Conservation (phyloP, 1,140 invertebrate species). For the Metopolophium dirhodum region DNA sequence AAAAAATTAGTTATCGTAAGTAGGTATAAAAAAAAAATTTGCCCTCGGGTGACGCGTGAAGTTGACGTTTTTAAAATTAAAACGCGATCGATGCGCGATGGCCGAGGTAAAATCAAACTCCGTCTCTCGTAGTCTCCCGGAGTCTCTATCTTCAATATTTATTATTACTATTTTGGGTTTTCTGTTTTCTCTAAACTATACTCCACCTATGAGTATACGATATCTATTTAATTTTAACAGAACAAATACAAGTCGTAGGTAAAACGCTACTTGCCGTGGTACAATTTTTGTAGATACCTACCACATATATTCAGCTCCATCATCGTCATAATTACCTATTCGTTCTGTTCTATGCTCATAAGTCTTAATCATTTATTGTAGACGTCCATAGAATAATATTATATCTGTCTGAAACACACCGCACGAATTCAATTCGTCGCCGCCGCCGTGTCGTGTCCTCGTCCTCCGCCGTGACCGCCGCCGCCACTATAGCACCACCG, state of each 20-base stretch:
- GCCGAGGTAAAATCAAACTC: background rate
- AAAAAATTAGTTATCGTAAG: background rate
- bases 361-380: background rate
- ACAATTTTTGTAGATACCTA: background rate
- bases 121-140: background rate
- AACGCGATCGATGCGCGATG: background rate
- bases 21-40: background rate
- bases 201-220: no score
- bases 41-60: no score
- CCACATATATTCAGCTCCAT: background rate
- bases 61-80: slow-evolving; percentile 19
- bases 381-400: slow-evolving; percentile 3
- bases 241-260: background rate
- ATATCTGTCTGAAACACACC: background rate
- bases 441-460: background rate
- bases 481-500: background rate
- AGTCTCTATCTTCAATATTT: background rate
- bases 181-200: background rate
- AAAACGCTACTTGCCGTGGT: background rate
- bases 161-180: background rate
- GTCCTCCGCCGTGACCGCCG: background rate
- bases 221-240: background rate
- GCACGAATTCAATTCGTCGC: slow-evolving; percentile 24
- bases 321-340: background rate
- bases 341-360: background rate